Evolutionary conservation across 2,113 vertebrate species (phyloP), one percentile per base, ranked within the genome.

Genomic region (Phyllostomus discolor): DNA sequence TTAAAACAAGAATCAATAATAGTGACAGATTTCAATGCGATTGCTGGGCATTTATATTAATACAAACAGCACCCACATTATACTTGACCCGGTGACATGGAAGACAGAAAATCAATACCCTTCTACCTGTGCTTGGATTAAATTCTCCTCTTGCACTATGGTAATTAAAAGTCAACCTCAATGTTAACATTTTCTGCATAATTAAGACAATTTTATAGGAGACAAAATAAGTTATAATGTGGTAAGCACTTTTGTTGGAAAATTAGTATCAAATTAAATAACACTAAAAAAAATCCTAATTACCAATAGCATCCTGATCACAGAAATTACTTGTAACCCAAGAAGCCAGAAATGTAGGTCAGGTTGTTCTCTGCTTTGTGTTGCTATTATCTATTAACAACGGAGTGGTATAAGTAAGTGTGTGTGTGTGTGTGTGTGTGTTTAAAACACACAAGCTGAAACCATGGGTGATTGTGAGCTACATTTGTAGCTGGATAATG

Each of bases 51-150:
- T 95, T 88, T 98, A 85, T 97, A 98, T 98, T 98, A 98, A 98
- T 98, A 97, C 96, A 98, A 41, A 75, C 46, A 95, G 88, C 93
- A 94, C 87, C 94, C 73, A 97, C 96, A 90, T 98, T 97, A 98
- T 97, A 98, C 89, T 96, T 98, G 96, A 98, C 95, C 97, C 89
- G 17, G 9, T 94, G 59, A 52, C 87, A 67, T 43, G 94, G 94
- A 96, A 76, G 97, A 97, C 97, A 98, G 96, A 76, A 97, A 98
- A 98, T 98, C 98, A 96, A 98, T 98, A 98, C 10, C 22, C 9
- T 76, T 87, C 31, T 91, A 96, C 98, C 96, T 87, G 97, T 98
- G 91, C 75, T 26, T 80, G 88, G 91, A 91, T 83, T 98, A 96
- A 97, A 97, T 96, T 97, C 91, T 96, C 48, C 98, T 96, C 83